phyloP scores from a whole-genome alignment of 2,113 vertebrate genomes.

The Noctilio leporinus region DNA sequence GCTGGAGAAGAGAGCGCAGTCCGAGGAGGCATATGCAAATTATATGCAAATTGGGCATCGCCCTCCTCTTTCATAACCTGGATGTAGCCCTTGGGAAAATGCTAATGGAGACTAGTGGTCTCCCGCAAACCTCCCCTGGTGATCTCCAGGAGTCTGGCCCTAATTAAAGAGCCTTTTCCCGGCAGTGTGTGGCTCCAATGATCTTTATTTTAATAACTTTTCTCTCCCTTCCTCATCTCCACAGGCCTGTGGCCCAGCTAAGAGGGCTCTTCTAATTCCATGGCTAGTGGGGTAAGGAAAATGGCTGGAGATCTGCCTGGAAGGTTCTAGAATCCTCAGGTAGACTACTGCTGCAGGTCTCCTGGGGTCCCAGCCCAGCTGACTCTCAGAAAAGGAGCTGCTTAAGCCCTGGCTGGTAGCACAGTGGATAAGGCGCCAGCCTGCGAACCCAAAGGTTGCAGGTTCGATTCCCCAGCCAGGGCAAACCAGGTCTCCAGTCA shows the following conservation, averaged over 20 bases:
- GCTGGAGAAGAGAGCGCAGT: constrained; percentile 31
- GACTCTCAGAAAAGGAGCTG: not conserved
- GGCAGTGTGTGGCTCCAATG: not conserved
- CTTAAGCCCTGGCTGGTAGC: too few relatives aligned
- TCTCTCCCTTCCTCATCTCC: not conserved
- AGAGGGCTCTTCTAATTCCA: not conserved
- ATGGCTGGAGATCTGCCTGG: not conserved
- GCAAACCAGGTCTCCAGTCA: too few relatives aligned
- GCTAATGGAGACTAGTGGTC: constrained; percentile 65
- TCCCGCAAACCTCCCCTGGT: not conserved
- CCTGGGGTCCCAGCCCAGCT: not conserved
- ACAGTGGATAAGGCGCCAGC: too few relatives aligned
- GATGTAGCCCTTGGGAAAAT: constrained; percentile 67
- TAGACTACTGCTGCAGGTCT: not conserved
- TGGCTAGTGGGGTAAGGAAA: not conserved
- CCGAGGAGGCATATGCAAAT: constrained; percentile 65
- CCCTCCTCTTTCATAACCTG: constrained; percentile 63
- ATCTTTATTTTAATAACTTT: constrained; percentile 13
- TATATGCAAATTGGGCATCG: constrained; percentile 39
- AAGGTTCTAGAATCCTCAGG: constrained; percentile 28
- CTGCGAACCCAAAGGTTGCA: too few relatives aligned
- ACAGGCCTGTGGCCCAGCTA: not conserved
- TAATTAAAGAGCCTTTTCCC: constrained; percentile 61
- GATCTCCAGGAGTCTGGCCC: constrained; percentile 41
- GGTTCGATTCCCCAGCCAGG: too few relatives aligned